Evolutionary conservation across 2,113 vertebrate genomes (phyloP), one percentile per base, ranked within the genome.

Genomic region (Hippoglossus stenolepis): DNA sequence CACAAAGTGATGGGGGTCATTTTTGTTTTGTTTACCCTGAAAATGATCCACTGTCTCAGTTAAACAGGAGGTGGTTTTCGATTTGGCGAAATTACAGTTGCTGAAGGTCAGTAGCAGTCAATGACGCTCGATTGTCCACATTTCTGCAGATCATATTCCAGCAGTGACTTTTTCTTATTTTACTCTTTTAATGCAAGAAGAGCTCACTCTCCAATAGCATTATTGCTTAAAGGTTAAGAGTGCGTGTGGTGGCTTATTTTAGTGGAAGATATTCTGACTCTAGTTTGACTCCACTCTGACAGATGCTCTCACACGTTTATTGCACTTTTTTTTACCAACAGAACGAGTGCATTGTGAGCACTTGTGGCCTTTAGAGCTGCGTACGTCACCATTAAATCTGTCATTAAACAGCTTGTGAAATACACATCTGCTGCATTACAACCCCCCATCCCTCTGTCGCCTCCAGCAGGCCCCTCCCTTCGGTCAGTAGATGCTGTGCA

Each of bases 401-500:
- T 85, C 88, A 92, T 93, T 88, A 89, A 85, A 84, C 87, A 85
- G 83, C 82, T 85, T 88, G 79, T 63, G 84, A 90, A 84, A 92
- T 91, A 87, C 58, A 74, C 57, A 86, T 75, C 47, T 70, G 70
- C 65, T 68, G 9, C 73, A 57, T 73, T 66, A 68, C 59, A 68
- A 40, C 43, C 24, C 49, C 24, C 17, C 17, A 8, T 28, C 24
- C 24, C 17, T 5, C 54, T 13, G 9, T n/a, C 18, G 12, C 2
- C 57, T 11, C 57, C 12, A 3, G 13, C 17, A 15, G 13, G 3
- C 60, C 18, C 31, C 2, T 62, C 67, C 75, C 74, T 78, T 87
- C 60, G 73, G 43, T 71, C 9, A 0, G 63, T 71, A 70, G 79
- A 75, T 45, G 40, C 74, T 40, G 31, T 49, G 35, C 10, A 62